Evolutionary conservation across 1,140 invertebrate species (phyloP), one percentile per base, ranked within the genome.

Genomic region (Acromyrmex heyeri): DNA sequence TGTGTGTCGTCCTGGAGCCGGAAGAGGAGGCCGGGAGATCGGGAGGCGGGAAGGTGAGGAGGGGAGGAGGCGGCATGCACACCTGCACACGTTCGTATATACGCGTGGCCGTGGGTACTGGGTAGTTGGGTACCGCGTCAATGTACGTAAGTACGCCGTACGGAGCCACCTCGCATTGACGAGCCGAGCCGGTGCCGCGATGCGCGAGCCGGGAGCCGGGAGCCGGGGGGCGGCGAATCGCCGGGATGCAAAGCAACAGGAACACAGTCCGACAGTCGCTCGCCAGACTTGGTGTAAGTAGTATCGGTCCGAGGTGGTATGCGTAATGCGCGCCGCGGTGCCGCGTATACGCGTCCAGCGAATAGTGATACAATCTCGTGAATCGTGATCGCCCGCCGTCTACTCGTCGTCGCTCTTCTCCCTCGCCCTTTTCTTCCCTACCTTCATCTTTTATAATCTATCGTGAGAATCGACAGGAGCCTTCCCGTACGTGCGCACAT

Each of bases 211-310:
- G 53, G 34, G 2, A 30, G 27, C 27, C 27, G 27, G 27, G 27
- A 30, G 27, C 3, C 27, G 53, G 50, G 21, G 65, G 78, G 8
- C 14, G 48, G 3, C 38, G 38, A 44, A 44, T 30, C 86, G 88
- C 88, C 88, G 91, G 89, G 86, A 91, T 88, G 90, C 90, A n/a
- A 18, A 16, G 62, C 62, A 16, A 91, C 88, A 50, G 48, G 48
- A 50, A 89, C 91, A 92, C 91, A 38, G 34, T 34, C 34, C 6
- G 34, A 34, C 91, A 92, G 91, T 92, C 91, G 91, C 88, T 91
- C 90, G 69, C 72, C 87, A 86, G 82, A 91, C 88, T 88, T 87
- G 67, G 91, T 87, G 83, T 75, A 86, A 81, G 61, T 83, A 57
- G 24, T 24, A 59, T 91, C 2, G 87, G 44, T 34, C 7, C 0